A percentile compares a stretch with the other conserved stretches of the same genome.
Conservation (phyloP, 2,797 vertebrate species). For the Vultur gryphus region DNA sequence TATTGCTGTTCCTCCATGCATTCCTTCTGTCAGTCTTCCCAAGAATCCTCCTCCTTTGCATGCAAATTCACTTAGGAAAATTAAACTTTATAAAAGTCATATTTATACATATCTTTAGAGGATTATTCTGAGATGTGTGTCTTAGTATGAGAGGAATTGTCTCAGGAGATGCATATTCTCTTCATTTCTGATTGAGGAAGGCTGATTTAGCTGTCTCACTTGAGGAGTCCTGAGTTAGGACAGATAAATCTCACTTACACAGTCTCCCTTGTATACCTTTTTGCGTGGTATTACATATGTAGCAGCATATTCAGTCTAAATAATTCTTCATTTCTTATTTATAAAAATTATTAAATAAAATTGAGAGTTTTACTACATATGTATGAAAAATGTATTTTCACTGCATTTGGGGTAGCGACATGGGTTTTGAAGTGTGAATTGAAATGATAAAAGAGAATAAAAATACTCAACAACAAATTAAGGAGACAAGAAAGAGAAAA, state of each 20-base stretch:
- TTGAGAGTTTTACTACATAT: neutral
- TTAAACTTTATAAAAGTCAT: neutral
- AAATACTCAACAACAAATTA: neutral
- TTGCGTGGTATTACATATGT: neutral
- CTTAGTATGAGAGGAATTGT: neutral
- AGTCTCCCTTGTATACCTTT: neutral
- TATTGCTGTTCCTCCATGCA: neutral
- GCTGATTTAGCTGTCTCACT: neutral
- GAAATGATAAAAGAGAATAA: neutral
- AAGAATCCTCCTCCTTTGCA: neutral
- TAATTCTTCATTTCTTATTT: neutral
- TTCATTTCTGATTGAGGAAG: neutral
- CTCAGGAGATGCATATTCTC: neutral
- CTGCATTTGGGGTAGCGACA: neutral
- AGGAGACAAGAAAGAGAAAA: neutral
- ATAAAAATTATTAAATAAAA: neutral
- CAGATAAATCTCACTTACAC: neutral
- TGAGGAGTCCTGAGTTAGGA: neutral
- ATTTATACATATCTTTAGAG: neutral
- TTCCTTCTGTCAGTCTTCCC: neutral
- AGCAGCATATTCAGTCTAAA: neutral
- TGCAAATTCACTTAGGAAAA: neutral
- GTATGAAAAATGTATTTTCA: neutral
- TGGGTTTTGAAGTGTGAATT: neutral
- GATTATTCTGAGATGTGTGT: neutral